Percentiles rank a stretch among this genome's conserved stretches.
These are phyloP conservation scores for Drosophila rhopaloa DNA, from an alignment of 1,140 invertebrate genomes.

Conservation along the genomic window DNA sequence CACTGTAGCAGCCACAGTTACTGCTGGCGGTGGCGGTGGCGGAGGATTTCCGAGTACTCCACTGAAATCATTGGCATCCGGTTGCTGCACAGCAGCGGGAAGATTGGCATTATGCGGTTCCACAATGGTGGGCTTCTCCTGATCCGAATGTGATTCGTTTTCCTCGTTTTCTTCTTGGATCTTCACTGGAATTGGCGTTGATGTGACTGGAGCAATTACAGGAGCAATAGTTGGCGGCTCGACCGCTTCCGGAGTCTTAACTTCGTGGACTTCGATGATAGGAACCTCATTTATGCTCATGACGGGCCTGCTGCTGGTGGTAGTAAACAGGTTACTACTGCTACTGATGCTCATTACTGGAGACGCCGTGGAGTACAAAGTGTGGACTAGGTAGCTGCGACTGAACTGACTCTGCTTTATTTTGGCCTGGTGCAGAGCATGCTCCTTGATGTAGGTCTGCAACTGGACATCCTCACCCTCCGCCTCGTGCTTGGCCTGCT, in stretches of 20 bases:
- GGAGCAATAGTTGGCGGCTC: conserved; percentile 3
- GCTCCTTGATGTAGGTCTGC: conserved; percentile 91
- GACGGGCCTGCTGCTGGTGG: conserved; percentile 21
- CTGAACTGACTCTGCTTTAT: conserved; percentile 89
- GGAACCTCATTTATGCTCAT: conserved; percentile 58
- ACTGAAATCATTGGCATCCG: conserved; percentile 75
- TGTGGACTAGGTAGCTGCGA: conserved; percentile 49
- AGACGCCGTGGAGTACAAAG: conserved; percentile 15
- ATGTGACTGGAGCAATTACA: not conserved
- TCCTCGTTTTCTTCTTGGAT: conserved; percentile 46
- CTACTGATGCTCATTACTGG: conserved; percentile 24
- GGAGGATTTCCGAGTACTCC: conserved; percentile 55
- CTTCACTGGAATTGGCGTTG: not conserved
- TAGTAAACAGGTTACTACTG: conserved; percentile 1
- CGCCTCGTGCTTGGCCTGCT: conserved; percentile 62
- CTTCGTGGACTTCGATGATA: conserved; percentile 72
- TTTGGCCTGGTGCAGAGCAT: conserved; percentile 89
- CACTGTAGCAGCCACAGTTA: not conserved
- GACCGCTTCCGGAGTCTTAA: conserved; percentile 54
- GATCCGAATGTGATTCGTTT: conserved; percentile 26
- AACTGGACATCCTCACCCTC: conserved; percentile 85
- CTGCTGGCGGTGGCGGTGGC: conserved; percentile 1
- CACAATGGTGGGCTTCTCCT: conserved; percentile 29
- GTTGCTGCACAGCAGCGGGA: conserved; percentile 75
- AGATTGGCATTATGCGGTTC: conserved; percentile 73